Evolutionary conservation across 2,797 vertebrate species (phyloP), one percentile per base, ranked within the genome.

Genomic region (Trematomus bernacchii): DNA sequence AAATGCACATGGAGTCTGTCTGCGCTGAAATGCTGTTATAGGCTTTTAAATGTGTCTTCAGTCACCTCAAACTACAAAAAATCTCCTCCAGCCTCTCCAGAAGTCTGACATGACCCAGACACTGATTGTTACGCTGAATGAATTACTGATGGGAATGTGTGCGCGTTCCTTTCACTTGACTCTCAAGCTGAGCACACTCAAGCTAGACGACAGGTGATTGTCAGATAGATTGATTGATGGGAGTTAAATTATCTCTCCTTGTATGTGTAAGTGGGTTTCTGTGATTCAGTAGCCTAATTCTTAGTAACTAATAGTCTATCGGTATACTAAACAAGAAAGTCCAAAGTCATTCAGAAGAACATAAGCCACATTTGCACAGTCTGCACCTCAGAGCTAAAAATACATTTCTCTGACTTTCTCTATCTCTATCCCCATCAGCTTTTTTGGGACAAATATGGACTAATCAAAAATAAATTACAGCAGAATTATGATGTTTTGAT

Each of bases 41-140:
- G 27, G 46, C 57, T 59, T 2, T 52, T 69, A 19, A 18, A 23
- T 54, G 50, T 46, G 30, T 66, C 54, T 23, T 64, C 51, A 21
- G 44, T 77, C 62, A 76, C 62, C 67, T 73, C 7, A 46, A 30
- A 54, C 9, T 63, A 27, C 54, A 63, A 77, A 68, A 53, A 21
- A 50, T 16, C 15, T 30, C 61, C 40, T 55, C 16, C 43, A 54
- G 14, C 44, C 46, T 62, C 55, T 0, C 47, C 65, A 73, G 46
- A 84, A 74, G 10, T 47, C 53, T 51, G 23, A 77, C 54, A 71
- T 61, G 77, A 68, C 66, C 55, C 11, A 27, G 59, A 85, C 30
- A 48, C n/a, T 33, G 43, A 59, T 75, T 79, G 46, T 79, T 66
- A 44, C 19, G 3, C 44, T 73, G 65, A 37, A 83, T 66, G 61